Conservation (phyloP, 2,888 invertebrate genomes). For the Cylloceria caligata region DNA sequence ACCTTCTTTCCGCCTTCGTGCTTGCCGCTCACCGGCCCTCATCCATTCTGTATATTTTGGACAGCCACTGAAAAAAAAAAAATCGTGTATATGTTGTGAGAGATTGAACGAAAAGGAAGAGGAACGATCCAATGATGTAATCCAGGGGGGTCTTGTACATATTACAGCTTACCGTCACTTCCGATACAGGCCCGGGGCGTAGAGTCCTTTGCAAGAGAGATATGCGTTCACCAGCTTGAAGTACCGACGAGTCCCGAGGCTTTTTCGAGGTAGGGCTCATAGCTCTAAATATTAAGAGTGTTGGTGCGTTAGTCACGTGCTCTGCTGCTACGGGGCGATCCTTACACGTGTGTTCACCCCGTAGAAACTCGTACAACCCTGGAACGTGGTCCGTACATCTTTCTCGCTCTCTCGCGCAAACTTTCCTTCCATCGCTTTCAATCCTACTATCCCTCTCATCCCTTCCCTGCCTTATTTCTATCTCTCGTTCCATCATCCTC, state of each 20-base stretch:
- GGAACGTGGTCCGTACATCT: conserved; percentile 9
- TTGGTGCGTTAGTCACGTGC: conserved; percentile 24
- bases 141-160: conserved; percentile 33
- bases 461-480: conserved; percentile 25
- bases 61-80: not conserved
- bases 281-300: not conserved
- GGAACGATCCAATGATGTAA: conserved; percentile 28
- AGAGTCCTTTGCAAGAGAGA: not conserved
- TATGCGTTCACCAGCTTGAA: conserved; percentile 27
- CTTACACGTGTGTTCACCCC: conserved; percentile 33
- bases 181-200: not conserved
- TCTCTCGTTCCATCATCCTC: conserved; percentile 27
- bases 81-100: conserved; percentile 14
- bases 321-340: conserved; percentile 11
- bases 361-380: conserved; percentile 35
- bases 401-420: conserved; percentile 1
- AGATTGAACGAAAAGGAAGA: conserved; percentile 8
- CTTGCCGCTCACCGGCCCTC: not conserved
- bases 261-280: not conserved
- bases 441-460: conserved; percentile 31
- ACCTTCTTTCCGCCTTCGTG: conserved; percentile 25
- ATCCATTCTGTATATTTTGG: not conserved
- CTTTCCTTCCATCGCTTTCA: conserved; percentile 23
- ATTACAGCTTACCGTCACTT: conserved; percentile 29
- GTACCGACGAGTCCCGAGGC: conserved; percentile 26